Conservation (phyloP, 2,797 vertebrate genomes). For the Hephaestus fuliginosus region DNA sequence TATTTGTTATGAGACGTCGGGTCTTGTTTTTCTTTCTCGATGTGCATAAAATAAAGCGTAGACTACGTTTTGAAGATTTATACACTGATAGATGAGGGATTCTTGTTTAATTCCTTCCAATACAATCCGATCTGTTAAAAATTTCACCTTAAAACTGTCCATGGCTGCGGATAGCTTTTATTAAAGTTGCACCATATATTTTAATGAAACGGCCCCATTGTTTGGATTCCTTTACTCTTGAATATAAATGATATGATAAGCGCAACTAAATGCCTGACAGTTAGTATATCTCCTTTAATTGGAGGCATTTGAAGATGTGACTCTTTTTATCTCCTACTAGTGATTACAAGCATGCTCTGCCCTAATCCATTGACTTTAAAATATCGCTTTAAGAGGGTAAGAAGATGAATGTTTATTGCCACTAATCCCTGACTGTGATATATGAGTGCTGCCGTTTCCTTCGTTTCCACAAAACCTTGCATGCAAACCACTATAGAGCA, state of each 20-base stretch:
- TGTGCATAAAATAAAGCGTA: neutral
- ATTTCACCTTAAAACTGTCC: neutral
- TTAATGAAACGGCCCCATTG: constrained; percentile 36
- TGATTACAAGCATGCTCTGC: constrained; percentile 81
- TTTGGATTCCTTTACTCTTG: constrained; percentile 40
- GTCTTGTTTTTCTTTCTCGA: constrained; percentile 36
- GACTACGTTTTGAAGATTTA: neutral
- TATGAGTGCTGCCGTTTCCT: constrained; percentile 73
- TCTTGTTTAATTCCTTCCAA: constrained; percentile 1
- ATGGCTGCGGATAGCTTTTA: neutral
- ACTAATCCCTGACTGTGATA: constrained; percentile 90
- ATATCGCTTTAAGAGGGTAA: constrained; percentile 84
- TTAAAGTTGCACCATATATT: constrained; percentile 13
- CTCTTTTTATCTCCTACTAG: constrained; percentile 78
- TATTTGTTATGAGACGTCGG: constrained; percentile 44
- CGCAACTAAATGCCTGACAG: constrained; percentile 65
- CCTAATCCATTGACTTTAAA: constrained; percentile 88
- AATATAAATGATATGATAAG: constrained; percentile 69
- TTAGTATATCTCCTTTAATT: constrained; percentile 77
- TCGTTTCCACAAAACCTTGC: constrained; percentile 66
- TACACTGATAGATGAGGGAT: neutral
- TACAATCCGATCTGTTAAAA: neutral
- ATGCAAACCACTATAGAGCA: constrained; percentile 73
- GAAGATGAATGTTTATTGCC: constrained; percentile 92
- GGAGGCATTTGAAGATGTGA: constrained; percentile 75